These are phyloP conservation scores for Anolis apletophallus DNA, from an alignment of 2,797 vertebrate species.

Conservation along the genomic window DNA sequence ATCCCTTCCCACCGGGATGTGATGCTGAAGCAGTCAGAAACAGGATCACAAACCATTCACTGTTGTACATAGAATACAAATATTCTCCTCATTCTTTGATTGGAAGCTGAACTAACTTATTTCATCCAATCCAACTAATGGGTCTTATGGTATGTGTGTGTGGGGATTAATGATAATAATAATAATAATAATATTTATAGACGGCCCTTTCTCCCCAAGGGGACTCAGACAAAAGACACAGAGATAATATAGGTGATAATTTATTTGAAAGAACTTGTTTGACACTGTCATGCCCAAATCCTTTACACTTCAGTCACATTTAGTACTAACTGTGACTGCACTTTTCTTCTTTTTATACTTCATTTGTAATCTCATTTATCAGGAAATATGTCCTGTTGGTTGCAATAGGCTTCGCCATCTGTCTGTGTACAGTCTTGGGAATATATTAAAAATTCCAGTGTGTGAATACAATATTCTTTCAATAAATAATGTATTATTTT, in stretches of 20 bases:
- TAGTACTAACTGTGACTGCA: slow-evolving; percentile 50
- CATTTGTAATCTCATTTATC: slow-evolving; percentile 5
- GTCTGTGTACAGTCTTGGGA: slow-evolving; percentile 34
- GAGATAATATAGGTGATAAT: background rate
- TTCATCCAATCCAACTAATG: too few species aligned
- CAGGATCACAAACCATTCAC: too few species aligned
- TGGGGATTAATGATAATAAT: too few species aligned
- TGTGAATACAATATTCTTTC: slow-evolving; percentile 48
- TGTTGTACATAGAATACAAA: too few species aligned
- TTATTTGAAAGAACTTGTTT: background rate
- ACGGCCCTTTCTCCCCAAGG: too few species aligned
- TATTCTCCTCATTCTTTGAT: too few species aligned
- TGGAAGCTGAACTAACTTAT: too few species aligned
- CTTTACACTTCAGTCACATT: slow-evolving; percentile 43
- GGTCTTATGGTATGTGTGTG: too few species aligned
- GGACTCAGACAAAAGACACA: too few species aligned
- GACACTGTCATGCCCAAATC: background rate
- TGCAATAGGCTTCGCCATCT: background rate
- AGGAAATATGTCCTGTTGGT: slow-evolving; percentile 13
- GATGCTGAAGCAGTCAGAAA: too few species aligned
- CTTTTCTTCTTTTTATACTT: slow-evolving; percentile 51
- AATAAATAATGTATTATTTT: slow-evolving; percentile 56
- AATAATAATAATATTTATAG: too few species aligned
- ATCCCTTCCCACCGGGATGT: too few species aligned
- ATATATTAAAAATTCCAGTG: slow-evolving; percentile 42